A percentile compares a stretch with the other conserved stretches of the same genome.
Evolutionary conservation across 2,888 invertebrate genomes (phyloP).

Genomic region (Bombylius major): DNA sequence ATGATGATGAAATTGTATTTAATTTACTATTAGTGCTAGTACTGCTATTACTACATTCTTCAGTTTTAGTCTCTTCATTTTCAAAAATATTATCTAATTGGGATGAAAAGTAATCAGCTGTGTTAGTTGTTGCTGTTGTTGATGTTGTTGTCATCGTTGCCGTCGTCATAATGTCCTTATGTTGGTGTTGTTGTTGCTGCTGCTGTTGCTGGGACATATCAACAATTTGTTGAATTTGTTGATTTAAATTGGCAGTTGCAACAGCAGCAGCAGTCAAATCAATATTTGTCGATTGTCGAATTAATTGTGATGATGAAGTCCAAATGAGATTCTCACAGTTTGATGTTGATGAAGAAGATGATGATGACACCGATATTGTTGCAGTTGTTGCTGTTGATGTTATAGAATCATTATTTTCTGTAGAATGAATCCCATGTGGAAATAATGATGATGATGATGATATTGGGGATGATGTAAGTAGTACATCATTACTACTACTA

Average conservation of each 20-base stretch:
- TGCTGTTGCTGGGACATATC: background rate
- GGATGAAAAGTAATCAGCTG: conserved; percentile 54
- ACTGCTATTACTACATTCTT: conserved; percentile 16
- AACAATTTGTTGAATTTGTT: background rate
- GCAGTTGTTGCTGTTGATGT: background rate
- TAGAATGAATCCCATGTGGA: no score
- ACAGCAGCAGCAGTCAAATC: background rate
- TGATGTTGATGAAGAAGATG: conserved; percentile 11
- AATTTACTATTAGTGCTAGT: background rate
- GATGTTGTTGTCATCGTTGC: background rate
- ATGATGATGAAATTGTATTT: background rate
- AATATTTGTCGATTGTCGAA: conserved; percentile 28
- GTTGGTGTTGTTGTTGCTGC: background rate
- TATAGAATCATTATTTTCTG: conserved; percentile 14
- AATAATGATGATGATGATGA: background rate
- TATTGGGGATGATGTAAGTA: no score
- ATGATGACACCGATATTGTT: background rate
- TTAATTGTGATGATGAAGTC: conserved; percentile 33
- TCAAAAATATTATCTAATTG: conserved; percentile 60
- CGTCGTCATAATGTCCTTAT: background rate
- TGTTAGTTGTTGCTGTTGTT: conserved; percentile 17
- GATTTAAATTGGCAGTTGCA: no score
- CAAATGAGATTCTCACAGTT: conserved; percentile 26
- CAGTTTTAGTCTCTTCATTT: conserved; percentile 40
- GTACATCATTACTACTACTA: background rate